These are phyloP conservation scores for Gallinago media DNA, from an alignment of 2,113 vertebrate genomes.

Conservation along the genomic window DNA sequence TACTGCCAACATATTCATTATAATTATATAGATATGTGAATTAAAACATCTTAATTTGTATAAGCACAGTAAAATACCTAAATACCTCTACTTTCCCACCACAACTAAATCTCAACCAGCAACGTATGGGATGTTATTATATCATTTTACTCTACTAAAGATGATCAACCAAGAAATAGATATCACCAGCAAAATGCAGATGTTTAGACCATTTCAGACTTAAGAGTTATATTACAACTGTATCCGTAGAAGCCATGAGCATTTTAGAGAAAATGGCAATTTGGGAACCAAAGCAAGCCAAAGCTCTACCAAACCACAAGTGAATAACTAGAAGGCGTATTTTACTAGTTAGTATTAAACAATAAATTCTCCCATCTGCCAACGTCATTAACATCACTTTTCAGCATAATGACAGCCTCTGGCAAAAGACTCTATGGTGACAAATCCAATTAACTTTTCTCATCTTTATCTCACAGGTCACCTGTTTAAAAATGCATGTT, in stretches of 20 bases:
- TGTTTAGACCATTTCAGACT: neutral
- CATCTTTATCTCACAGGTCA: slow-evolving; percentile 3
- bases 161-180: neutral
- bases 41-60: neutral
- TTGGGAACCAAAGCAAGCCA: neutral
- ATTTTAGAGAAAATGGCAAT: neutral
- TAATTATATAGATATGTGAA: neutral
- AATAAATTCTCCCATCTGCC: neutral
- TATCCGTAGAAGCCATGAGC: neutral
- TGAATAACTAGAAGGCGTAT: neutral
- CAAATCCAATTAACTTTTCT: slow-evolving; percentile 32
- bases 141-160: neutral
- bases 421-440: neutral
- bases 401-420: slow-evolving; percentile 1
- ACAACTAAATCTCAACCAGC: neutral
- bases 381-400: neutral
- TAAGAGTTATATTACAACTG: neutral
- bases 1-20: neutral
- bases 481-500: neutral
- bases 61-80: neutral
- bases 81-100: neutral
- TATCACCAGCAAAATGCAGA: neutral
- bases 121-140: neutral
- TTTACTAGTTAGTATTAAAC: neutral
- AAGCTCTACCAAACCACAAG: neutral